phyloP scores from a whole-genome alignment of 2,888 invertebrate genomes.

The Drosophila leonis region DNA sequence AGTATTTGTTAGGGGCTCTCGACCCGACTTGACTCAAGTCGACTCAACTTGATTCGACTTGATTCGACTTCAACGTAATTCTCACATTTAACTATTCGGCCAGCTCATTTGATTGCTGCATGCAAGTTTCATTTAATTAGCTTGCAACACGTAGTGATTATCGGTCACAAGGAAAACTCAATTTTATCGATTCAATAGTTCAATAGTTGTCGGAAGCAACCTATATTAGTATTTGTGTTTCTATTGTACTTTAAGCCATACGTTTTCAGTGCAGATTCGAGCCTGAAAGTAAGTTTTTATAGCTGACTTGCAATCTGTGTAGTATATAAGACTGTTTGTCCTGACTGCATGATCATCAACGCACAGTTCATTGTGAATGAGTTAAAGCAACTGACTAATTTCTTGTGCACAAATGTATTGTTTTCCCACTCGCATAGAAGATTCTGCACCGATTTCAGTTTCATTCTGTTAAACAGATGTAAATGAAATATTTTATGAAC shows the following conservation, averaged over 20 bases:
- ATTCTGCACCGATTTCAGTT: not conserved
- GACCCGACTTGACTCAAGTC: slow-evolving; percentile 14
- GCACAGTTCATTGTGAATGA: not conserved
- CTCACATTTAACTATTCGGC: slow-evolving; percentile 59
- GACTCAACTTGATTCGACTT: slow-evolving; percentile 31
- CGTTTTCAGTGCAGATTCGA: too few relatives aligned
- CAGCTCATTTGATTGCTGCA: slow-evolving; percentile 34
- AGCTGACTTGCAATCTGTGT: not conserved
- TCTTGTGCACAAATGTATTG: not conserved
- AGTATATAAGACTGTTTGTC: not conserved
- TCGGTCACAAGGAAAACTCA: not conserved
- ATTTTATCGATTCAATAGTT: not conserved
- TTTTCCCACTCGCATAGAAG: slow-evolving; percentile 22
- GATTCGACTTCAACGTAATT: slow-evolving; percentile 56
- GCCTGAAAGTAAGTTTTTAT: not conserved
- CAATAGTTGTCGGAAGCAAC: not conserved
- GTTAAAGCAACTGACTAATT: not conserved
- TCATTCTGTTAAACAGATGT: slow-evolving; percentile 39
- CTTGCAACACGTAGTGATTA: slow-evolving; percentile 4
- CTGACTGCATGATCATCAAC: not conserved
- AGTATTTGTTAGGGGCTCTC: slow-evolving; percentile 23
- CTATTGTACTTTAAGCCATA: not conserved
- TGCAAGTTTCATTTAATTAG: slow-evolving; percentile 57
- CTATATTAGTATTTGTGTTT: not conserved
- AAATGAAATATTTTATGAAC: slow-evolving; percentile 69